Evolutionary conservation across 2,113 vertebrate species (phyloP).

Genomic region (Taxidea taxus): DNA sequence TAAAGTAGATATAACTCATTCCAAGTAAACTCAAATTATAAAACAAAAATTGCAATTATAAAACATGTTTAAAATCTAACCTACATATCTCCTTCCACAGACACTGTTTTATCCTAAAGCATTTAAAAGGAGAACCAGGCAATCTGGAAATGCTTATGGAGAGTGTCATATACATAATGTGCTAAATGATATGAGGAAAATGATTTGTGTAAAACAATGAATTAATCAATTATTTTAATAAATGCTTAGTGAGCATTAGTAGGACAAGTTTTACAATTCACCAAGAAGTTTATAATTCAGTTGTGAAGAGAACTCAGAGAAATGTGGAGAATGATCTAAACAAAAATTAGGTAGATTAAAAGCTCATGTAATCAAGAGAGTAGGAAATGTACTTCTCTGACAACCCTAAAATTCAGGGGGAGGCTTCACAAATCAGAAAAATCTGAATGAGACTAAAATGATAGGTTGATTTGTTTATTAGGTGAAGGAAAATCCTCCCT

Average conservation of each 20-base stretch:
- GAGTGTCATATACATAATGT: background rate
- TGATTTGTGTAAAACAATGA: background rate
- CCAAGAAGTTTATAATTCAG: background rate
- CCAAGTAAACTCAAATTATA: background rate
- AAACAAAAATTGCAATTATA: background rate
- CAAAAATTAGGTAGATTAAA: background rate
- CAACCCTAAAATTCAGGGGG: background rate
- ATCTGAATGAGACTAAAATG: background rate
- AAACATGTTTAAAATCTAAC: background rate
- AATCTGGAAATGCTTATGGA: background rate
- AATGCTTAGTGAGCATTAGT: background rate
- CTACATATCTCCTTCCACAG: background rate
- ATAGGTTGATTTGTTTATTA: background rate
- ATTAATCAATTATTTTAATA: background rate
- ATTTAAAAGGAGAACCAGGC: background rate
- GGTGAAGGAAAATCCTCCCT: background rate
- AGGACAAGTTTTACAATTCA: background rate
- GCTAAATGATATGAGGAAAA: background rate
- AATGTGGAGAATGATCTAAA: background rate
- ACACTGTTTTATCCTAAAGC: background rate
- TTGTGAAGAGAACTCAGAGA: background rate
- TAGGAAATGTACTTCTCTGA: background rate
- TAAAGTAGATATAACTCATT: conserved; percentile 1
- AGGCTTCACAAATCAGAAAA: background rate
- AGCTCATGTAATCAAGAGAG: background rate